phyloP scores from a whole-genome alignment of 2,888 invertebrate species.

The Heliconius sara region DNA sequence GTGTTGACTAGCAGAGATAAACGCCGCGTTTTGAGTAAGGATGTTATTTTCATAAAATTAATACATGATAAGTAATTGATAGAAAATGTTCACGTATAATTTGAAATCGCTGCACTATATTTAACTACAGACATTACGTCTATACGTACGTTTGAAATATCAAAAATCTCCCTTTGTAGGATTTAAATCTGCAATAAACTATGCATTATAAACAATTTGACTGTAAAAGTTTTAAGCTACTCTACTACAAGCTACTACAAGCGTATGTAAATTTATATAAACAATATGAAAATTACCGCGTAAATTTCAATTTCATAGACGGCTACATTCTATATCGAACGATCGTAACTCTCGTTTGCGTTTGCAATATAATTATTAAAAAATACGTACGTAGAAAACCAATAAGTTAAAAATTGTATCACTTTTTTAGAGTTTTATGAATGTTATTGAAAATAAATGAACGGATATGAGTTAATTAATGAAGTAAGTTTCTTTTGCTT shows the following conservation, averaged over 20 bases:
- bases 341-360: not conserved
- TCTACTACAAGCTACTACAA: too few species aligned
- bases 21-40: too few species aligned
- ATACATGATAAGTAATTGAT: too few species aligned
- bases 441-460: not conserved
- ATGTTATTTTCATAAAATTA: too few species aligned
- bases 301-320: constrained; percentile 10
- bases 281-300: constrained; percentile 5
- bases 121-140: not conserved
- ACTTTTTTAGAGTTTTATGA: not conserved
- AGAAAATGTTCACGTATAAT: too few species aligned
- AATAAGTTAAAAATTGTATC: not conserved
- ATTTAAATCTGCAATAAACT: not conserved
- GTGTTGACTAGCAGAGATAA: too few species aligned
- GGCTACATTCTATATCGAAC: constrained; percentile 1
- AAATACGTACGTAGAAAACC: not conserved
- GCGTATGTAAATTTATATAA: constrained; percentile 17
- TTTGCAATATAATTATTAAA: not conserved
- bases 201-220: not conserved
- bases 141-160: not conserved
- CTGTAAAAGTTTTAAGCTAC: not conserved
- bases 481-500: not conserved
- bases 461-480: too few species aligned
- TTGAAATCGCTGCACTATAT: too few species aligned
- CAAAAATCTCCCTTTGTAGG: not conserved